phyloP scores from a whole-genome alignment of 1,140 invertebrate genomes.

The Anastrepha obliqua region DNA sequence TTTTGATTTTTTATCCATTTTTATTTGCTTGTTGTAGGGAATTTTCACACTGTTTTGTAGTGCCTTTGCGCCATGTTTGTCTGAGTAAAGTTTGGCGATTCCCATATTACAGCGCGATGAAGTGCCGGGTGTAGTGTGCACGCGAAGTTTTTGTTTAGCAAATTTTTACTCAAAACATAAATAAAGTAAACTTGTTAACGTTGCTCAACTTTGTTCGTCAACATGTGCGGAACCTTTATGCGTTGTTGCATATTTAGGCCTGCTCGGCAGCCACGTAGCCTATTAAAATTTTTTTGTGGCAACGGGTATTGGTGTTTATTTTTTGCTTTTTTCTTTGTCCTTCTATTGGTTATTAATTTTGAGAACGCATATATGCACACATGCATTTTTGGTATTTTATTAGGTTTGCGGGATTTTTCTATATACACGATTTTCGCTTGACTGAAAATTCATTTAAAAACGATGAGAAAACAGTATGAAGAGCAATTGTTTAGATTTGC shows the following conservation, averaged over 20 bases:
- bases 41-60: neutral
- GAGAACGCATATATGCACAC: neutral
- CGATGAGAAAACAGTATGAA: too few species aligned
- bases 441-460: neutral
- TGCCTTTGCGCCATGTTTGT: neutral
- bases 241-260: neutral
- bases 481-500: neutral
- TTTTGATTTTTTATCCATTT: too few species aligned
- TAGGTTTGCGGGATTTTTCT: neutral
- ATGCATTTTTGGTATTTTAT: neutral
- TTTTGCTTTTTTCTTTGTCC: neutral
- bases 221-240: slow-evolving; percentile 8
- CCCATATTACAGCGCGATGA: neutral
- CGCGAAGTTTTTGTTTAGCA: slow-evolving; percentile 4
- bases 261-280: neutral
- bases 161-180: slow-evolving; percentile 7
- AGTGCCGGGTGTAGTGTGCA: neutral
- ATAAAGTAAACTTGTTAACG: neutral
- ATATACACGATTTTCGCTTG: neutral
- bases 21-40: too few species aligned
- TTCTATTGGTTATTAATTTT: neutral
- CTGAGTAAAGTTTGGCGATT: slow-evolving; percentile 4
- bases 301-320: neutral
- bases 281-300: neutral
- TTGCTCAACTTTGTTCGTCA: slow-evolving; percentile 9